Conservation (phyloP, 1,140 invertebrate species). For the Dendroctonus ponderosae region DNA sequence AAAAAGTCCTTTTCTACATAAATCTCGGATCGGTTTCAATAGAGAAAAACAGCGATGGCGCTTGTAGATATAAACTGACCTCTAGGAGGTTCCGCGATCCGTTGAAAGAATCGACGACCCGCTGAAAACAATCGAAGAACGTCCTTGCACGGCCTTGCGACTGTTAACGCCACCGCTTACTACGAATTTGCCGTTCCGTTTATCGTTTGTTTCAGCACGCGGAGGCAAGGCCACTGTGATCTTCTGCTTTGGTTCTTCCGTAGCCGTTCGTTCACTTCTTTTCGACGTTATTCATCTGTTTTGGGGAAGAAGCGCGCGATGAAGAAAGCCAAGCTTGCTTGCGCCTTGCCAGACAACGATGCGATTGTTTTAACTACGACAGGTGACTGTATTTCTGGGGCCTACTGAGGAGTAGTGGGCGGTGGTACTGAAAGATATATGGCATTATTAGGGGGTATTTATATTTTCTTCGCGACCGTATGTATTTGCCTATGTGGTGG, state of each 20-base stretch:
- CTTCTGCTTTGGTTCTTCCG: constrained; percentile 13
- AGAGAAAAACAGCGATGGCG: too few relatives aligned
- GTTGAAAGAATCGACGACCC: not conserved
- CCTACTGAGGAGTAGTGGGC: constrained; percentile 2
- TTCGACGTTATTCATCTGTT: constrained; percentile 12
- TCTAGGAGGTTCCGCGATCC: too few relatives aligned
- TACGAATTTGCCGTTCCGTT: constrained; percentile 11
- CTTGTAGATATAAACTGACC: too few relatives aligned
- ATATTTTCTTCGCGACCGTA: not conserved
- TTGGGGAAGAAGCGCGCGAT: constrained; percentile 4
- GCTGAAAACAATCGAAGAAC: constrained; percentile 18
- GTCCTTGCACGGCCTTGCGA: constrained; percentile 28
- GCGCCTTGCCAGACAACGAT: constrained; percentile 1
- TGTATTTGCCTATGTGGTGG: too few relatives aligned
- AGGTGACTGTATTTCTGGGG: constrained; percentile 5
- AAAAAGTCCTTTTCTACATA: not conserved
- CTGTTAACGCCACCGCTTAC: constrained; percentile 18
- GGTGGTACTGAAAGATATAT: constrained; percentile 5
- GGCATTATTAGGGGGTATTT: not conserved
- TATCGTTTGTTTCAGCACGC: constrained; percentile 9
- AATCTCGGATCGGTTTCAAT: not conserved
- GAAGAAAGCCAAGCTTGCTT: constrained; percentile 15
- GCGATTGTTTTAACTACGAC: constrained; percentile 6
- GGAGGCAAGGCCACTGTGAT: constrained; percentile 13
- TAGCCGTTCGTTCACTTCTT: constrained; percentile 18